Conservation (phyloP, 2,113 vertebrate species). For the Tapirus terrestris region DNA sequence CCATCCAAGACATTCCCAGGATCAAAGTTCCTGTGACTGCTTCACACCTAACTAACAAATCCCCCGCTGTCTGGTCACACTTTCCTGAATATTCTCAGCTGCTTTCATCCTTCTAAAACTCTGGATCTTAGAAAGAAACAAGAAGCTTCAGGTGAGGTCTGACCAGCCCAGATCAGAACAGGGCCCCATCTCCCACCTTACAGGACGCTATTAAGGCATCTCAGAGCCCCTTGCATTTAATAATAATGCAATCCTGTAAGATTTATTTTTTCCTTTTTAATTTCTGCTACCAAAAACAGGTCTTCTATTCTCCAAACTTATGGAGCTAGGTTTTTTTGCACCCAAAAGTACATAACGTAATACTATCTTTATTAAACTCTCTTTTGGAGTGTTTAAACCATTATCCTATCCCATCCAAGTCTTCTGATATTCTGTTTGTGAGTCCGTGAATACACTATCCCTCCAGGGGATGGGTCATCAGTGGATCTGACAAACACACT, state of each 20-base stretch:
- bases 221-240: not conserved
- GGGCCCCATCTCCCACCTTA: not conserved
- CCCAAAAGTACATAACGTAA: not conserved
- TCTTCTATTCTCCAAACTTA: not conserved
- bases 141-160: not conserved
- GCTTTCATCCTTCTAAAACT: not conserved
- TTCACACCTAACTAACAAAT: not conserved
- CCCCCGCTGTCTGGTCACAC: not conserved
- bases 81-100: not conserved
- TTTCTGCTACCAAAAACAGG: slow-evolving; percentile 1
- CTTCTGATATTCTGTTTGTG: not conserved
- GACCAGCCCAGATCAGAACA: not conserved
- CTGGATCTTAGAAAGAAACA: not conserved
- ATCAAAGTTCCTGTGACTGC: not conserved
- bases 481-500: not conserved
- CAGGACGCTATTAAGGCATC: no score
- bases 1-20: not conserved
- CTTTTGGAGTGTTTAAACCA: not conserved
- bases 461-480: not conserved
- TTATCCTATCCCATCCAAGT: no score
- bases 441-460: not conserved
- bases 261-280: not conserved
- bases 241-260: not conserved
- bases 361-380: not conserved
- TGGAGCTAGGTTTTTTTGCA: not conserved